These are phyloP conservation scores for Zoanthus sansibaricus DNA, from an alignment of 92 coral and sea anemone species.

Conservation along the genomic window DNA sequence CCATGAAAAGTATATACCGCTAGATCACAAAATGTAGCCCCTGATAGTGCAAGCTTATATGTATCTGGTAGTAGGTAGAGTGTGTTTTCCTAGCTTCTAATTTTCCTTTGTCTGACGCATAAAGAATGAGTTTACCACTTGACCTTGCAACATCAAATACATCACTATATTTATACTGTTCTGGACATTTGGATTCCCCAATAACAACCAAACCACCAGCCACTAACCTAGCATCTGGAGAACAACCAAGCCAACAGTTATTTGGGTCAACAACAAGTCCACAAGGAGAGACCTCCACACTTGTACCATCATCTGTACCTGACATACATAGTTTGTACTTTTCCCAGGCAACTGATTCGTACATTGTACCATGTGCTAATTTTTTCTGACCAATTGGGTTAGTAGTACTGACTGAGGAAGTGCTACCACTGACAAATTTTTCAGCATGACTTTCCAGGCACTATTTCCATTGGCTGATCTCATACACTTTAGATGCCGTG, in stretches of 20 bases:
- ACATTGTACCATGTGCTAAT: constrained; percentile 70
- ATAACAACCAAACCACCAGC: constrained; percentile 57
- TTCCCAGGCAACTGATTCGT: constrained; percentile 72
- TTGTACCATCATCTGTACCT: constrained; percentile 27
- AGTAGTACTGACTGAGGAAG: constrained; percentile 18
- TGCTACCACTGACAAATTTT: constrained; percentile 55
- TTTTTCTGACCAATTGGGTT: constrained; percentile 58
- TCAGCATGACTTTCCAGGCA: constrained; percentile 70
- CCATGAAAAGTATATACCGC: constrained; percentile 70
- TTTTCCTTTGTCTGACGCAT: constrained; percentile 47
- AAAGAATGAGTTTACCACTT: constrained; percentile 60
- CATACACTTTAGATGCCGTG: constrained; percentile 66
- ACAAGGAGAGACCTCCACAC: constrained; percentile 60
- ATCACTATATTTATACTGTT: constrained; percentile 65
- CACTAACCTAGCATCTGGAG: constrained; percentile 69
- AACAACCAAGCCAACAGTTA: constrained; percentile 65
- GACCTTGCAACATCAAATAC: constrained; percentile 63
- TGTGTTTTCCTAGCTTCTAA: constrained; percentile 62
- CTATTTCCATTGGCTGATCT: constrained; percentile 65
- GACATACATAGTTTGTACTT: constrained; percentile 63
- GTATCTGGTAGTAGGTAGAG: constrained; percentile 52
- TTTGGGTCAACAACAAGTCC: constrained; percentile 60
- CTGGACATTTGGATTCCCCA: constrained; percentile 76
- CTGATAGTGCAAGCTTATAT: constrained; percentile 57
- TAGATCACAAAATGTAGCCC: constrained; percentile 64